Evolutionary conservation across 1,140 invertebrate species (phyloP).

Genomic region (Philaenus spumarius): DNA sequence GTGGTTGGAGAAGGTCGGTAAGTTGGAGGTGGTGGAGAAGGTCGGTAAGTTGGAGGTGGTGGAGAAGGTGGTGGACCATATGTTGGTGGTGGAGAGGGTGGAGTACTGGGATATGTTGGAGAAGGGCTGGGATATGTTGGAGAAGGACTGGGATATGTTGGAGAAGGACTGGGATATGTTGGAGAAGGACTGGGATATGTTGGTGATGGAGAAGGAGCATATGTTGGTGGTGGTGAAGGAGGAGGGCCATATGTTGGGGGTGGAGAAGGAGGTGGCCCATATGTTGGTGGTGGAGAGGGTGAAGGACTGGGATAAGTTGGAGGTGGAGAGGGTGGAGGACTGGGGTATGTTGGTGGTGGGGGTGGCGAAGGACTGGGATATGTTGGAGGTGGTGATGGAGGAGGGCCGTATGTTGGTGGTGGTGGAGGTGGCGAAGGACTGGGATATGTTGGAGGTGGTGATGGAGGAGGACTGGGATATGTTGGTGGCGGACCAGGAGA

Average conservation of each 20-base stretch:
- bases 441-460: neutral
- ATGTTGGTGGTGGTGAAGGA: neutral
- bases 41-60: neutral
- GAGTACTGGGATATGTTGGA: neutral
- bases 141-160: neutral
- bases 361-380: neutral
- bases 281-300: neutral
- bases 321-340: neutral
- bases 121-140: neutral
- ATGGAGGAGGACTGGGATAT: neutral
- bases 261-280: neutral
- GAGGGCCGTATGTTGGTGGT: neutral
- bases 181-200: neutral
- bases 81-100: neutral
- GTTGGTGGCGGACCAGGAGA: neutral
- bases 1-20: neutral
- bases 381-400: neutral
- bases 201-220: neutral
- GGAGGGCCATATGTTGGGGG: neutral
- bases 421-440: constrained; percentile 1
- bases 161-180: no score
- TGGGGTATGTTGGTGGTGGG: neutral
- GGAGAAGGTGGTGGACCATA: neutral
- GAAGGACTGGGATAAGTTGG: neutral
- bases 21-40: neutral